Base-by-base conservation (phyloP, 2,888 invertebrate genomes). In the Pachycephus smyrnensis region DNA sequence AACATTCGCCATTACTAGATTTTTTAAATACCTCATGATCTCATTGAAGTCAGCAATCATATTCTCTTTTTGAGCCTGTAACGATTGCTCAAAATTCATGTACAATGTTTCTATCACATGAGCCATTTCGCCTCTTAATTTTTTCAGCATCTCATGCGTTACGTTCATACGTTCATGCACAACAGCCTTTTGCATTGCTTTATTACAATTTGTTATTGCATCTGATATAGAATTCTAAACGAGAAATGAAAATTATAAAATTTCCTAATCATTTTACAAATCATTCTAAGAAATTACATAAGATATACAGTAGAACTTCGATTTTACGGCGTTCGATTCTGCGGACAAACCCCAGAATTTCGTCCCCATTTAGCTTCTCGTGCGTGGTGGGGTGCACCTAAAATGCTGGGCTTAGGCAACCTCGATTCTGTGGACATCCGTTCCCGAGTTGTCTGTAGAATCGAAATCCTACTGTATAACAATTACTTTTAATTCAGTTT, bases 41-140 rank as follows among this genome's bases (percentile, higher is more conserved):
- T 84, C 82, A 82, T 89, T 89, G 55, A 90, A 88, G 80, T 89
- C 87, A 37, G 86, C 84, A 23, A 89, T 86, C 80, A 89, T 87
- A n/a, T 83, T 86, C 31, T 87, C 80, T 37, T 81, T 85, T 77
- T 87, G 82, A 11, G 82, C 83, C 4, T 77, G 81, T 73, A 83
- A 77, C 15, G 80, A 78, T 73, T 83, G 78, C 12, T 89, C 83
- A 77, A 88, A 87, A 37, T 88, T 84, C 32, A 82, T 81, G 68
- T 86, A 83, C 36, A 89, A 73, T 12, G 81, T 81, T 33, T 77
- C 79, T 9, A 89, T 79, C 11, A 87, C 78, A 23, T 83, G 80
- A 36, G 80, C 80, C 31, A 88, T 84, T 82, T 89, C 88, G 12
- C 82, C 79, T 9, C 86, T 82, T 75, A 90, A 80, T 80, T 85